A percentile compares a stretch with the other conserved stretches of the same genome.
Conservation (phyloP, 2,113 vertebrate genomes). For the Colossoma macropomum region DNA sequence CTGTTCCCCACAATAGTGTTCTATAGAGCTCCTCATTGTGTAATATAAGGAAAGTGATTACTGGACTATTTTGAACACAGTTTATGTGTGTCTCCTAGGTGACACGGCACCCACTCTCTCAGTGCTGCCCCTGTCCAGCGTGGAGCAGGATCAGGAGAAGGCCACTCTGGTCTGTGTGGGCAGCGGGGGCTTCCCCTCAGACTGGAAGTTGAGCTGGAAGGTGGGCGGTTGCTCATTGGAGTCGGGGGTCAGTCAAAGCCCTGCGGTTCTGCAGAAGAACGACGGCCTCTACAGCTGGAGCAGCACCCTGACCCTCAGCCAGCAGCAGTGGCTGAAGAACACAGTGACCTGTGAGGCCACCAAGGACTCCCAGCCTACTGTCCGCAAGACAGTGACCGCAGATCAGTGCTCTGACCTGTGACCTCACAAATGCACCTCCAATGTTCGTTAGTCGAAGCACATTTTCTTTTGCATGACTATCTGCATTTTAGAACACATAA, state of each 20-base stretch:
- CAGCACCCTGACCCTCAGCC: background rate
- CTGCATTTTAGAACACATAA: no score
- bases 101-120: background rate
- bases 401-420: background rate
- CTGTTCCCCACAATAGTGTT: no score
- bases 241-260: background rate
- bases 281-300: background rate
- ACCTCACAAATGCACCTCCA: background rate
- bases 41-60: no score
- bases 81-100: background rate
- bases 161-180: background rate
- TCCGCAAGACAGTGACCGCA: background rate
- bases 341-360: conserved; percentile 12
- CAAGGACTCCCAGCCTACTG: background rate
- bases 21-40: no score
- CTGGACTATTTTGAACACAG: no score
- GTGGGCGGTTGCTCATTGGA: background rate
- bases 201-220: background rate
- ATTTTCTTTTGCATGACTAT: no score
- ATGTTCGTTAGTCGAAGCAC: background rate
- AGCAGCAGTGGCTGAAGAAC: conserved; percentile 5
- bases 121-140: background rate
- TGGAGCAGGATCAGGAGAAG: background rate
- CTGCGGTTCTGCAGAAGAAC: background rate
- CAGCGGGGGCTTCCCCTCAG: background rate